These are phyloP conservation scores for Tylochromis polylepis DNA, from an alignment of 2,113 vertebrate species.

Conservation along the genomic window DNA sequence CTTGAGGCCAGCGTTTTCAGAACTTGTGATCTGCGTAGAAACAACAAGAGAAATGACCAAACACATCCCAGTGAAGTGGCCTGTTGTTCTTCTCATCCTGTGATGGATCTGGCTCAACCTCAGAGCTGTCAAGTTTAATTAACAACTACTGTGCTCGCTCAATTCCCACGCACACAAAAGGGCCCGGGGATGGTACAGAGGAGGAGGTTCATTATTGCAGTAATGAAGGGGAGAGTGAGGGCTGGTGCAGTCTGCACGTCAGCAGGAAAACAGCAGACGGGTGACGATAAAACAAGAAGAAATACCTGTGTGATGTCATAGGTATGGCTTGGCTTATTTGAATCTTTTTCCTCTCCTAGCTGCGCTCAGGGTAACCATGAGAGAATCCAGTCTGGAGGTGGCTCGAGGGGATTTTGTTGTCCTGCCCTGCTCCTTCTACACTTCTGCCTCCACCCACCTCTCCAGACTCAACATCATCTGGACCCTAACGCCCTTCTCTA, in stretches of 20 bases:
- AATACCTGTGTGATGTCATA: background rate
- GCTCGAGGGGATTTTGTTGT: conserved; percentile 66
- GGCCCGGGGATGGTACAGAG: conserved; percentile 15
- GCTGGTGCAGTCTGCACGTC: background rate
- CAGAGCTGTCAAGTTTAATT: conserved; percentile 72
- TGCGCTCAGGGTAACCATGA: conserved; percentile 71
- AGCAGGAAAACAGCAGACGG: background rate
- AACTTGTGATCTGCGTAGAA: background rate
- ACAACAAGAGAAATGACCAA: conserved; percentile 3
- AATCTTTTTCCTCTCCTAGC: background rate
- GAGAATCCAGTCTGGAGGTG: conserved; percentile 65
- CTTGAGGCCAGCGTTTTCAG: background rate
- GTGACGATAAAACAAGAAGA: background rate
- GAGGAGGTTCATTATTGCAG: conserved; percentile 47
- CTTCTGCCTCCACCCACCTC: conserved; percentile 66
- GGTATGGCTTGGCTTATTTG: background rate
- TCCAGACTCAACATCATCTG: conserved; percentile 80
- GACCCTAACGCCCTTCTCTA: conserved; percentile 71
- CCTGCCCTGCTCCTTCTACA: conserved; percentile 77
- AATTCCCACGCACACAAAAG: conserved; percentile 41
- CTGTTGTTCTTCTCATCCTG: conserved; percentile 51
- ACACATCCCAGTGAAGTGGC: conserved; percentile 5
- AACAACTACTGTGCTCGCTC: conserved; percentile 40
- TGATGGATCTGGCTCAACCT: conserved; percentile 48
- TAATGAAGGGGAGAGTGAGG: conserved; percentile 45